Evolutionary conservation across 2,888 invertebrate species (phyloP).

Genomic region (Andrena bucephala): DNA sequence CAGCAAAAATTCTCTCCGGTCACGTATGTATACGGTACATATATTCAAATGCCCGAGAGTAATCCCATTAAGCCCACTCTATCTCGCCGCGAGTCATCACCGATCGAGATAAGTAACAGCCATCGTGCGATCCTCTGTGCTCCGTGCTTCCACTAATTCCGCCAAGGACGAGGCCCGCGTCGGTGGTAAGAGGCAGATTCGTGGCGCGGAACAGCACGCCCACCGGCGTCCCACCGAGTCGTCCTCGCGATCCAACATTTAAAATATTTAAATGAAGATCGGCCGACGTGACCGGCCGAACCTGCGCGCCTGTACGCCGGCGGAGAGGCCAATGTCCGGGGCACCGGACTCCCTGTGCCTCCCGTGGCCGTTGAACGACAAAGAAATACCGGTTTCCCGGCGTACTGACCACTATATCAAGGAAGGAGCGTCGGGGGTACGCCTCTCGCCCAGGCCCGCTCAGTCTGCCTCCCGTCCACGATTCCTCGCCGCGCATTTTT

Average conservation of each 20-base stretch:
- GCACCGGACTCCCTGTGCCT: constrained; percentile 60
- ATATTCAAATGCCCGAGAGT: no score
- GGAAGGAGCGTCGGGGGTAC: constrained; percentile 45
- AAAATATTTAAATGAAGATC: constrained; percentile 45
- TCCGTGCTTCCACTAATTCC: neutral
- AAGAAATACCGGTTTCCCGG: constrained; percentile 71
- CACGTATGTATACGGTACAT: no score
- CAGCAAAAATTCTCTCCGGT: no score
- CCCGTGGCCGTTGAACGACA: constrained; percentile 59
- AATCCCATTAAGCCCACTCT: no score
- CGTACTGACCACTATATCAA: constrained; percentile 57
- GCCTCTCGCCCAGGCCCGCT: constrained; percentile 41
- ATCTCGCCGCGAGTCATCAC: no score
- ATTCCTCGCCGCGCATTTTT: constrained; percentile 49
- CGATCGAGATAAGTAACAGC: no score
- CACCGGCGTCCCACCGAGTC: neutral
- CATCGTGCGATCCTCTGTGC: no score
- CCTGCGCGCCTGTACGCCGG: constrained; percentile 12
- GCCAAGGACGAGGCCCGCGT: neutral
- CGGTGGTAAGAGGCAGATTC: neutral
- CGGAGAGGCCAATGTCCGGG: constrained; percentile 72
- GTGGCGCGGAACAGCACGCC: neutral
- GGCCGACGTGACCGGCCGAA: neutral
- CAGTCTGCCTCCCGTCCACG: constrained; percentile 47
- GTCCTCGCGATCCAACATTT: constrained; percentile 19